phyloP scores from a whole-genome alignment of 2,797 vertebrate genomes.

The Poecilia wingei region DNA sequence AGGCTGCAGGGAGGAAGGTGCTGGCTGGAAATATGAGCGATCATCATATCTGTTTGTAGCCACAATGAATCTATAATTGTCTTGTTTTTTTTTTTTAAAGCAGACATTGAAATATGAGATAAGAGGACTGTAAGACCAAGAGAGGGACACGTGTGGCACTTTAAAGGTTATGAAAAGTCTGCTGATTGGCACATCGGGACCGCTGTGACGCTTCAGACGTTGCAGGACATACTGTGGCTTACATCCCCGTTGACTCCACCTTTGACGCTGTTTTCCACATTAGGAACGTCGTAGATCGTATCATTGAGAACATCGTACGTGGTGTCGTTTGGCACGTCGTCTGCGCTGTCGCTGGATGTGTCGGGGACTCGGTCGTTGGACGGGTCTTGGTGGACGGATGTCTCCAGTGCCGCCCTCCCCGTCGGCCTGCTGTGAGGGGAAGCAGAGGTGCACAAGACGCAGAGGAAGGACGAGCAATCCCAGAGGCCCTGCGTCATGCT shows the following conservation, averaged over 20 bases:
- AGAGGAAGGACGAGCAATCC: constrained; percentile 84
- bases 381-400: constrained; percentile 54
- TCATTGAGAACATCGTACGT: constrained; percentile 66
- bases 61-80: constrained; percentile 35
- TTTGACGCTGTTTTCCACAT: constrained; percentile 25
- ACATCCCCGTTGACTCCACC: constrained; percentile 72
- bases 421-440: constrained; percentile 45
- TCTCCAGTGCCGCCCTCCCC: constrained; percentile 68
- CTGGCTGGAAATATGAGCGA: constrained; percentile 26
- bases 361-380: constrained; percentile 19
- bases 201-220: constrained; percentile 57
- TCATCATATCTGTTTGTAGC: constrained; percentile 16
- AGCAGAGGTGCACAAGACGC: constrained; percentile 68
- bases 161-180: constrained; percentile 39
- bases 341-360: constrained; percentile 48
- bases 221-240: constrained; percentile 70
- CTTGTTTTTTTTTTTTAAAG: constrained; percentile 15
- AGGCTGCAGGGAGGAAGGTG: constrained; percentile 32
- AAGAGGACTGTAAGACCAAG: constrained; percentile 38
- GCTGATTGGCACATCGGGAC: constrained; percentile 46
- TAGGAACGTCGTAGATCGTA: constrained; percentile 53
- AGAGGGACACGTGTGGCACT: constrained; percentile 66
- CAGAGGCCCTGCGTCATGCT: constrained; percentile 86
- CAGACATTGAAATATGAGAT: constrained; percentile 31
- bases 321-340: constrained; percentile 52